phyloP scores from a whole-genome alignment of 2,797 vertebrate species.

The Eutrigla gurnardus region DNA sequence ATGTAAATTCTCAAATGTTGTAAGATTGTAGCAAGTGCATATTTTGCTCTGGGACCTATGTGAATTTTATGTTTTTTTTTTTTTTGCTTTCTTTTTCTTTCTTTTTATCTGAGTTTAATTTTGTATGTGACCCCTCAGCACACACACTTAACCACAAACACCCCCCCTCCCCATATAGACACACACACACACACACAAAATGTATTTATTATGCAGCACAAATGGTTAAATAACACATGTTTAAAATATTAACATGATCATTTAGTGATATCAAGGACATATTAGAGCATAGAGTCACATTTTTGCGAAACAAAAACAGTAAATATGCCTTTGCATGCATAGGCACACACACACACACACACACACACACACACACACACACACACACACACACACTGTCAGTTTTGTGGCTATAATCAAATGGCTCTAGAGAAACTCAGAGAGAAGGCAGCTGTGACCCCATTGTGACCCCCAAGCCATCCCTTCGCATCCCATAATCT shows the following conservation, averaged over 20 bases:
- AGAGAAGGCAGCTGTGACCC: conserved; percentile 69
- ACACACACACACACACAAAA: conserved; percentile 3
- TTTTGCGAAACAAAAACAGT: conserved; percentile 15
- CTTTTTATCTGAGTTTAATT: conserved; percentile 36
- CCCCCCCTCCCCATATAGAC: conserved; percentile 1
- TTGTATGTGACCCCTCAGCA: conserved; percentile 35
- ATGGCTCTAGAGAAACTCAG: conserved; percentile 64
- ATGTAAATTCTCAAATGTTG: conserved; percentile 69
- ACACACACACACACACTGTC: conserved; percentile 43
- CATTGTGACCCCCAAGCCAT: conserved; percentile 66
- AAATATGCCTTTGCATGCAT: conserved; percentile 36
- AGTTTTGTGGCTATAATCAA: conserved; percentile 70
- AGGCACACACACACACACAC: conserved; percentile 7
- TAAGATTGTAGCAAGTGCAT: conserved; percentile 68
- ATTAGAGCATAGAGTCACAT: conserved; percentile 18
- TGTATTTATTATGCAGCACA: conserved; percentile 14
- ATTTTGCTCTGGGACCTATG: conserved; percentile 67
- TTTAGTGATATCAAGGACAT: not conserved
- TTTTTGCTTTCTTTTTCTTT: conserved; percentile 27
- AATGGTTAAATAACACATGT: conserved; percentile 10
- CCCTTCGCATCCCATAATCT: conserved; percentile 53
- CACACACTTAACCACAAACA: conserved; percentile 1
- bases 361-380: conserved; percentile 30
- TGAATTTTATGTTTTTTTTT: conserved; percentile 65
- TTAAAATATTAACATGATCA: not conserved